Evolutionary conservation across 2,797 vertebrate species (phyloP).

Genomic region (Neomorphus geoffroyi): DNA sequence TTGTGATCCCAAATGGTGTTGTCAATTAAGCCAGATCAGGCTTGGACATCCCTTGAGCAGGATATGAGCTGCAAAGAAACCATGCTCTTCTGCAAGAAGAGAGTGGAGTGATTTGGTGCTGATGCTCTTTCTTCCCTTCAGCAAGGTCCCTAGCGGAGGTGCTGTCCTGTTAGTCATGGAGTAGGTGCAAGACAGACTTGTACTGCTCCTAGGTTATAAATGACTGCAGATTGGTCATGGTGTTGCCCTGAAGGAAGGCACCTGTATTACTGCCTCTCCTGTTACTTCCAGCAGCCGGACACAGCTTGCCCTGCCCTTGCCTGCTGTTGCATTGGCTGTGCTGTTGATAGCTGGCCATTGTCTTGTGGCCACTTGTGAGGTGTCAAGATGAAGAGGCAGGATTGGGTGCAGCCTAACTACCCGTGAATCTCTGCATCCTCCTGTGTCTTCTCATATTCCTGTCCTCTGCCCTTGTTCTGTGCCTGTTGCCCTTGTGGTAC

Average conservation of each 20-base stretch:
- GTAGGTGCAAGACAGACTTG: background rate
- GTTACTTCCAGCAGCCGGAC: background rate
- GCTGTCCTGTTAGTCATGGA: background rate
- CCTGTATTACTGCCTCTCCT: background rate
- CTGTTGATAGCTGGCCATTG: background rate
- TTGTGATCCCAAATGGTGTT: slow-evolving; percentile 37
- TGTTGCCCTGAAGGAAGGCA: background rate
- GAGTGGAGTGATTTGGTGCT: background rate
- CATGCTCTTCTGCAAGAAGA: background rate
- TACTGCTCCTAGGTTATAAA: background rate
- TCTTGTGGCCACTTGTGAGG: background rate
- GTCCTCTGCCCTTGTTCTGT: background rate
- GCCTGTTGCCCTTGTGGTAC: accelerated
- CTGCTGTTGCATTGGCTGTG: background rate
- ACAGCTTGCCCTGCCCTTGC: background rate
- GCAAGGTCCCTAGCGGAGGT: background rate
- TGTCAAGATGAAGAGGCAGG: background rate
- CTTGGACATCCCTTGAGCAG: background rate
- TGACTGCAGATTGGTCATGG: background rate
- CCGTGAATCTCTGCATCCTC: background rate
- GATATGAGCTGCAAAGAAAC: background rate
- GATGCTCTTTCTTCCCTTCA: background rate
- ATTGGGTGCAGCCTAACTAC: background rate
- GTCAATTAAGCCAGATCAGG: slow-evolving; percentile 7
- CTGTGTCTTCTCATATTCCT: background rate